A percentile compares a stretch with the other conserved stretches of the same genome.
phyloP scores from a whole-genome alignment of 2,113 vertebrate genomes.

The Chaenogobius annularis region DNA sequence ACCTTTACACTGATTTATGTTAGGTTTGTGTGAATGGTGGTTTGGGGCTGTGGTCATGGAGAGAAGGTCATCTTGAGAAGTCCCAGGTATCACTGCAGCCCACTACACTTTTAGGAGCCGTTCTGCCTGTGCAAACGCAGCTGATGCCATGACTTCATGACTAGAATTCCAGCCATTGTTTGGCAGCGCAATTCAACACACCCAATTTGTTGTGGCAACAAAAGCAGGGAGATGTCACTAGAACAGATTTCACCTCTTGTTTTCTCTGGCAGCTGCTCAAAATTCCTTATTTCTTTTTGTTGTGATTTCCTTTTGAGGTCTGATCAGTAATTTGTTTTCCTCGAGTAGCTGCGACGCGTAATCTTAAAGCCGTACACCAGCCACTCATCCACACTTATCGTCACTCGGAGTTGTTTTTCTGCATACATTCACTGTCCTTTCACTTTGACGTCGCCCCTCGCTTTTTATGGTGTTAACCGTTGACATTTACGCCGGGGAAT shows the following conservation, averaged over 20 bases:
- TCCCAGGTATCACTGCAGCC: background rate
- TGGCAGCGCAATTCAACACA: conserved; percentile 22
- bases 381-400: conserved; percentile 21
- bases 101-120: background rate
- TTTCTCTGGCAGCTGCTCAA: conserved; percentile 25
- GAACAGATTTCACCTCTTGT: conserved; percentile 48
- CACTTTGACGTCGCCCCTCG: conserved; percentile 23
- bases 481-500: conserved; percentile 33
- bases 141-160: conserved; percentile 43
- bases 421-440: conserved; percentile 39
- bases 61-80: background rate
- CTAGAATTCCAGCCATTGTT: conserved; percentile 56
- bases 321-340: conserved; percentile 32
- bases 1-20: background rate
- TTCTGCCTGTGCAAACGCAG: conserved; percentile 12
- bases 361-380: conserved; percentile 31
- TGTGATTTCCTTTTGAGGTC: conserved; percentile 19
- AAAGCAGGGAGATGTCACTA: conserved; percentile 48
- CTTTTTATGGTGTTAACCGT: conserved; percentile 37
- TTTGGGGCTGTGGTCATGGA: background rate
- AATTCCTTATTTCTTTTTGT: conserved; percentile 6
- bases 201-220: conserved; percentile 28
- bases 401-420: conserved; percentile 13
- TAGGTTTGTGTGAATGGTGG: conserved; percentile 7
- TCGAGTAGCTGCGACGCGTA: conserved; percentile 7